A percentile compares a stretch with the other conserved stretches of the same genome.
Conservation (phyloP, 2,888 invertebrate species). For the Glomeris marginata region DNA sequence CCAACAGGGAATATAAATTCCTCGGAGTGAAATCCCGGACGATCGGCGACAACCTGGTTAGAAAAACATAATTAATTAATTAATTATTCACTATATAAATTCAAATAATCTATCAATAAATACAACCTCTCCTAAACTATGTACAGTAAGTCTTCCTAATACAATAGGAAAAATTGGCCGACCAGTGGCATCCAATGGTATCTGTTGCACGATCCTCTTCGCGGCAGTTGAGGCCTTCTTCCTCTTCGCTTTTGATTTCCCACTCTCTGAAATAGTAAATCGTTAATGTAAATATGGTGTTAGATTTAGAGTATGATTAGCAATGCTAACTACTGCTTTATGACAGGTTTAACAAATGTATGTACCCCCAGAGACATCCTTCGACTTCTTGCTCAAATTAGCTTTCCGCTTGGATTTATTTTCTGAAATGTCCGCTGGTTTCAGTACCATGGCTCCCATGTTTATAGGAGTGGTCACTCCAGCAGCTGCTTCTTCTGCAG, state of each 20-base stretch:
- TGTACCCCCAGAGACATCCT: constrained; percentile 12
- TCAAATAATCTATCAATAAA: background rate
- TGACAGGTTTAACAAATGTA: too few relatives aligned
- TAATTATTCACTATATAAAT: constrained; percentile 1
- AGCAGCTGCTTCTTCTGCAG: background rate
- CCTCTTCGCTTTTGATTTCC: constrained; percentile 17
- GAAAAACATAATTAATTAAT: constrained; percentile 4
- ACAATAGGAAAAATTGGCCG: constrained; percentile 56
- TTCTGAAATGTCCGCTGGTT: too few relatives aligned
- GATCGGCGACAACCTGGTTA: constrained; percentile 43
- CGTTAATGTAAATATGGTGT: too few relatives aligned
- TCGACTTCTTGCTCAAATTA: constrained; percentile 12
- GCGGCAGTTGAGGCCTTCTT: constrained; percentile 19
- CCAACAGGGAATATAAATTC: constrained; percentile 61
- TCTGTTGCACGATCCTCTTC: constrained; percentile 40
- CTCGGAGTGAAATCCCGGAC: constrained; percentile 50
- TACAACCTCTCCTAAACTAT: constrained; percentile 54
- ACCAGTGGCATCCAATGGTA: constrained; percentile 48
- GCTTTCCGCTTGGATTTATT: constrained; percentile 5
- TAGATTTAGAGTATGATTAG: too few relatives aligned
- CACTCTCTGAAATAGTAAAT: constrained; percentile 8
- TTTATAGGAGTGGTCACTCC: background rate
- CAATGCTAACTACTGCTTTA: too few relatives aligned
- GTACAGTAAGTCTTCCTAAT: constrained; percentile 51
- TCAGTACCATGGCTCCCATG: too few relatives aligned